A percentile compares a stretch with the other conserved stretches of the same genome.
Conservation (phyloP, 2,797 vertebrate species). For the Austrolebias charrua region DNA sequence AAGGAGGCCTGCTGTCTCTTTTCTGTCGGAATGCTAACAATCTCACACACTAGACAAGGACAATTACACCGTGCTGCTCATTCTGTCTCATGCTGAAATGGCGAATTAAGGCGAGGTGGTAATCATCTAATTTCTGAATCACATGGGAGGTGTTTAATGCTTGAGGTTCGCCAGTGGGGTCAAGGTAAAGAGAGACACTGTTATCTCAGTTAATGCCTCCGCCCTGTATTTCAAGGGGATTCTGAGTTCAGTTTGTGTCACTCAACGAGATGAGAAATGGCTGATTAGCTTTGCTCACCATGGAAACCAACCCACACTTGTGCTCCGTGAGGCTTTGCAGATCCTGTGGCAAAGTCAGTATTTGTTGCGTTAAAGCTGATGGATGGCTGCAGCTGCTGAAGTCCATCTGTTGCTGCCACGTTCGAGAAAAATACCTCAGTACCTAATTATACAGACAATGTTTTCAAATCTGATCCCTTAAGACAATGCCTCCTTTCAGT, state of each 20-base stretch:
- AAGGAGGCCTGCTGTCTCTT: conserved; percentile 56
- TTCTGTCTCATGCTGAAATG: conserved; percentile 41
- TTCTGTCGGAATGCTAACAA: conserved; percentile 49
- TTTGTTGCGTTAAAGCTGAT: conserved; percentile 28
- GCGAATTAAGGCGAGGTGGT: conserved; percentile 47
- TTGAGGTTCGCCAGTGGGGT: conserved; percentile 20
- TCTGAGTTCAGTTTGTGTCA: conserved; percentile 32
- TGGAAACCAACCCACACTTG: conserved; percentile 57
- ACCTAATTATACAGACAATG: conserved; percentile 39
- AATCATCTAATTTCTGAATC: conserved; percentile 51
- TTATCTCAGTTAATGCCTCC: conserved; percentile 23
- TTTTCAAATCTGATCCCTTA: conserved; percentile 26
- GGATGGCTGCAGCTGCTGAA: conserved; percentile 34
- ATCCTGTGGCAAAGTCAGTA: conserved; percentile 10
- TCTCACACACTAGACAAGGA: conserved; percentile 49
- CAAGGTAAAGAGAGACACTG: conserved; percentile 36
- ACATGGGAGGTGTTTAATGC: conserved; percentile 30
- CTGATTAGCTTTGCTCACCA: conserved; percentile 56
- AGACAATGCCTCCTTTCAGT: conserved; percentile 7
- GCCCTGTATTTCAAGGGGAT: conserved; percentile 23
- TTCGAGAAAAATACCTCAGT: conserved; percentile 19
- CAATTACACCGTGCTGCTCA: conserved; percentile 52
- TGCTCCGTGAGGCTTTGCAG: conserved; percentile 15
- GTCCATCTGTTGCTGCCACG: conserved; percentile 48
- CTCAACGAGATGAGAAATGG: conserved; percentile 40